Conservation (phyloP, 30 jellyfish, hydroid and myxozoan genomes). For the Nemopilema nomurai region DNA sequence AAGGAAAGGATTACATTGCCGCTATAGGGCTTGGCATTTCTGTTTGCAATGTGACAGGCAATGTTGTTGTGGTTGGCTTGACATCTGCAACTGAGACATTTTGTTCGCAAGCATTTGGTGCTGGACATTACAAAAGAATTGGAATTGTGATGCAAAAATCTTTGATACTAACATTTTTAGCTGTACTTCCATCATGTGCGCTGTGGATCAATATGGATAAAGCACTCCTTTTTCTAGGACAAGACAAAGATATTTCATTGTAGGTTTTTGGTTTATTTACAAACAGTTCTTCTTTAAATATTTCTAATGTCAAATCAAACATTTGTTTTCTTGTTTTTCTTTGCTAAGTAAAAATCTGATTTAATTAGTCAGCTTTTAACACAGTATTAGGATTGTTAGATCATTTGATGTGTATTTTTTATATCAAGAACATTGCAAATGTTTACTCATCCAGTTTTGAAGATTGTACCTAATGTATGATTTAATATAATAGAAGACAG, state of each 20-base stretch:
- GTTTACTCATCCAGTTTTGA: too few relatives aligned
- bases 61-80: slow-evolving; percentile 35
- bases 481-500: too few relatives aligned
- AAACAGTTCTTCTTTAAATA: too few relatives aligned
- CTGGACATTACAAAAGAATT: slow-evolving; percentile 42
- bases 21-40: slow-evolving; percentile 64
- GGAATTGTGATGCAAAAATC: slow-evolving; percentile 63
- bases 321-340: too few relatives aligned
- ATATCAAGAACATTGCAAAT: too few relatives aligned
- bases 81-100: slow-evolving; percentile 56
- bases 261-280: not conserved
- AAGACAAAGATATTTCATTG: slow-evolving; percentile 57
- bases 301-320: too few relatives aligned
- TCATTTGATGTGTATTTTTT: too few relatives aligned
- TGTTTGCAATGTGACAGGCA: slow-evolving; percentile 53
- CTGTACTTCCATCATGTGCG: slow-evolving; percentile 44
- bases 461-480: too few relatives aligned
- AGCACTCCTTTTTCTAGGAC: slow-evolving; percentile 36
- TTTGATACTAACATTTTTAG: slow-evolving; percentile 10
- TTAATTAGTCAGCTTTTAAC: too few relatives aligned
- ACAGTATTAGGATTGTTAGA: too few relatives aligned
- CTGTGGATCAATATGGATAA: slow-evolving; percentile 62
- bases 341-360: too few relatives aligned
- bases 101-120: slow-evolving; percentile 66
- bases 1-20: slow-evolving; percentile 43